Percentiles rank a stretch among this genome's conserved stretches.
Evolutionary conservation across 2,888 invertebrate species (phyloP).

Genomic region (Scaptomyza parva): DNA sequence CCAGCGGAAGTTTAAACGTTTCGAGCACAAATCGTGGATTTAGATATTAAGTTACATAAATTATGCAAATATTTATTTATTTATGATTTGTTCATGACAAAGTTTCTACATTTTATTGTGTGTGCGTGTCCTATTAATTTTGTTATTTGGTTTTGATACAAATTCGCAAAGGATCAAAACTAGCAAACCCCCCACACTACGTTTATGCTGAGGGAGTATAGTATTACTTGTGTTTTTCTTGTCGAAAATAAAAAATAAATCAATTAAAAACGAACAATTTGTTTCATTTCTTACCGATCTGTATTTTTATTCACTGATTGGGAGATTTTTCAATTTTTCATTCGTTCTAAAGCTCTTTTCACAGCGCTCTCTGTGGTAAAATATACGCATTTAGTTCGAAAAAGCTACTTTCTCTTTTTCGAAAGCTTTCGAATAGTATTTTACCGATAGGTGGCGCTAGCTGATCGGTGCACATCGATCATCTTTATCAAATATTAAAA

Average conservation of each 20-base stretch:
- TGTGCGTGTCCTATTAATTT: slow-evolving; percentile 50
- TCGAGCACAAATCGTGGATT: slow-evolving; percentile 89
- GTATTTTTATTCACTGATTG: neutral
- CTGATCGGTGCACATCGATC: slow-evolving; percentile 27
- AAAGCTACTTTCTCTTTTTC: slow-evolving; percentile 47
- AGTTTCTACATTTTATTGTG: slow-evolving; percentile 61
- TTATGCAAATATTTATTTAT: slow-evolving; percentile 50
- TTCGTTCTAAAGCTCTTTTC: slow-evolving; percentile 5
- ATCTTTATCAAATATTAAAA: neutral
- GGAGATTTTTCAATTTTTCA: neutral
- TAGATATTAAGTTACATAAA: slow-evolving; percentile 68
- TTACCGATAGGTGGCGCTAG: slow-evolving; percentile 62
- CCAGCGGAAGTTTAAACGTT: slow-evolving; percentile 88
- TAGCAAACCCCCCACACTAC: slow-evolving; percentile 24
- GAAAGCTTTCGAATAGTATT: slow-evolving; percentile 53
- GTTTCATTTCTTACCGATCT: slow-evolving; percentile 6
- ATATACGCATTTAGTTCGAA: slow-evolving; percentile 39
- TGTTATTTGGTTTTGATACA: slow-evolving; percentile 44
- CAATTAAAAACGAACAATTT: slow-evolving; percentile 33
- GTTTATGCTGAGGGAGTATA: slow-evolving; percentile 60
- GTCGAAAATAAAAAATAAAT: slow-evolving; percentile 71
- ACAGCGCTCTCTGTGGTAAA: slow-evolving; percentile 55
- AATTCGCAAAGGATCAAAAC: slow-evolving; percentile 31
- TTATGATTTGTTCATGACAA: slow-evolving; percentile 74
- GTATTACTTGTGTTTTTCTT: slow-evolving; percentile 83